Evolutionary conservation across 2,888 invertebrate species (phyloP).

Genomic region (Netelia fuscicornis): DNA sequence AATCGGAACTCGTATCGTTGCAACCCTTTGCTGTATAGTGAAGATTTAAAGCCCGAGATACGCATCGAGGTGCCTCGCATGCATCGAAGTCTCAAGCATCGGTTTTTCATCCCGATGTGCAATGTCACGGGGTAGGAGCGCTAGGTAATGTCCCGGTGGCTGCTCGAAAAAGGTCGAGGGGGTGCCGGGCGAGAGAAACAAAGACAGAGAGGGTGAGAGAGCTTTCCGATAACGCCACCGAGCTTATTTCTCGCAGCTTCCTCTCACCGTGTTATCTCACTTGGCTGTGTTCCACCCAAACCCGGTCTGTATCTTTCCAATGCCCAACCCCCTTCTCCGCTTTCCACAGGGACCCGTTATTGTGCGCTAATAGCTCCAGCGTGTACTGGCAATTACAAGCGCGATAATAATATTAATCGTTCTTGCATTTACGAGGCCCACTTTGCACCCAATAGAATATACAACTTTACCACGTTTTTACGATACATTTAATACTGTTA

Average conservation of each 20-base stretch:
- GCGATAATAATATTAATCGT: slow-evolving; percentile 68
- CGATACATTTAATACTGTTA: too few species aligned
- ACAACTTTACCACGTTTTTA: slow-evolving; percentile 49
- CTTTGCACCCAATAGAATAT: slow-evolving; percentile 63
- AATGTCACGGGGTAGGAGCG: slow-evolving; percentile 47
- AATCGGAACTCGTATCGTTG: not conserved
- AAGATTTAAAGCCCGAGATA: slow-evolving; percentile 51
- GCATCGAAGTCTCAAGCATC: slow-evolving; percentile 39
- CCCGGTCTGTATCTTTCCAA: slow-evolving; percentile 9
- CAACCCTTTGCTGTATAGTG: not conserved
- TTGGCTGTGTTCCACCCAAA: slow-evolving; percentile 63
- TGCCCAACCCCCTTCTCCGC: not conserved
- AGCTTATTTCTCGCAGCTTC: slow-evolving; percentile 63
- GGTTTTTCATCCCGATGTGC: slow-evolving; percentile 44
- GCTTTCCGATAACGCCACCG: slow-evolving; percentile 56
- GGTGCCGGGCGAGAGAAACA: slow-evolving; percentile 21
- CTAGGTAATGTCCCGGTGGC: slow-evolving; percentile 32
- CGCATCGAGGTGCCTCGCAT: slow-evolving; percentile 35
- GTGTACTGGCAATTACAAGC: slow-evolving; percentile 64
- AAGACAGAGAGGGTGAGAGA: slow-evolving; percentile 16
- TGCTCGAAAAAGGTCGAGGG: slow-evolving; percentile 44
- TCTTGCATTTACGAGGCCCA: slow-evolving; percentile 53
- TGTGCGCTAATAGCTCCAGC: slow-evolving; percentile 65
- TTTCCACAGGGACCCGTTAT: slow-evolving; percentile 54
- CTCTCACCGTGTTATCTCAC: slow-evolving; percentile 56